Percentiles rank a stretch among this genome's conserved stretches.
phyloP scores from a whole-genome alignment of 2,113 vertebrate species.

The Sinocyclocheilus grahami region DNA sequence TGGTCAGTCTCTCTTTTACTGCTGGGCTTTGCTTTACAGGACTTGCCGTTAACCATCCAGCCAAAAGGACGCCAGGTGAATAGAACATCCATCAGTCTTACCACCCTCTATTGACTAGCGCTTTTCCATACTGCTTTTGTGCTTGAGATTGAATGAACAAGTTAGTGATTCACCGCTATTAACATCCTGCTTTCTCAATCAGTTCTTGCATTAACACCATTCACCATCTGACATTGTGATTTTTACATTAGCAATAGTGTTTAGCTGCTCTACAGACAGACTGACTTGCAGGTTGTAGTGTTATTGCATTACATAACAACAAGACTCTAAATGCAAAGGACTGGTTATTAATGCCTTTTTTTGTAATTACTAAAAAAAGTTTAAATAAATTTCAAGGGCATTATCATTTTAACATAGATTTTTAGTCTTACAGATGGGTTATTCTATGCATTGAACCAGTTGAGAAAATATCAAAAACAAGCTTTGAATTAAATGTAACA shows the following conservation, averaged over 20 bases:
- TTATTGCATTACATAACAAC: background rate
- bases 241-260: too few relatives aligned
- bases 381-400: too few relatives aligned
- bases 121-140: conserved; percentile 51
- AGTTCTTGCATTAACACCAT: background rate
- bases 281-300: background rate
- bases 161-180: background rate
- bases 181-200: background rate
- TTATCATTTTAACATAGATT: background rate
- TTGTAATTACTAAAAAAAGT: background rate
- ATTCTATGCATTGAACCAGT: background rate
- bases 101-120: conserved; percentile 55
- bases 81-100: conserved; percentile 67
- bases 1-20: conserved; percentile 76
- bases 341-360: background rate
- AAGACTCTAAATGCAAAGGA: background rate
- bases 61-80: conserved; percentile 98
- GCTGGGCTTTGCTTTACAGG: conserved; percentile 86
- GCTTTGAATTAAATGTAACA: too few relatives aligned
- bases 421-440: background rate
- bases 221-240: background rate
- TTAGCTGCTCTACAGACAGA: background rate
- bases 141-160: background rate
- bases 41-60: conserved; percentile 95
- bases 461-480: background rate